Percentiles rank a stretch among this genome's conserved stretches.
These are phyloP conservation scores for Channa striata DNA, from an alignment of 2,797 vertebrate genomes.

Conservation along the genomic window DNA sequence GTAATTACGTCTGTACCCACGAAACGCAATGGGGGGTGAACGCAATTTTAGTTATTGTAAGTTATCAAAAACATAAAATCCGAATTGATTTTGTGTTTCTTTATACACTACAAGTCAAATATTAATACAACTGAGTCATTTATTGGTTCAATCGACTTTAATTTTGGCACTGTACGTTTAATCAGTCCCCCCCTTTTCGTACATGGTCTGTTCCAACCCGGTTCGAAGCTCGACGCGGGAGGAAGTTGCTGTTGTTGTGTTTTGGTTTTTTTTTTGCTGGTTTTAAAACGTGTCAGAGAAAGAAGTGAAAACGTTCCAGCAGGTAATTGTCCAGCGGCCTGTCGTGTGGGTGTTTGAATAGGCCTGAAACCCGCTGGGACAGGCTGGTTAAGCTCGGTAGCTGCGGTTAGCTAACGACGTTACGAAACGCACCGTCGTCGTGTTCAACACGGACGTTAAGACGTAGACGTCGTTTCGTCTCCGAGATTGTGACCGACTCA, in stretches of 20 bases:
- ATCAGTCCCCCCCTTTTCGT: accelerated
- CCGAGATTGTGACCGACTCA: accelerated
- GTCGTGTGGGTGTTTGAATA: accelerated
- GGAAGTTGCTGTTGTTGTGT: constrained; percentile 31
- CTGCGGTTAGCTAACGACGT: constrained; percentile 15
- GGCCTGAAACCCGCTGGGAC: accelerated
- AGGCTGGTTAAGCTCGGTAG: neutral
- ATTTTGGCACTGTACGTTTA: too few relatives aligned
- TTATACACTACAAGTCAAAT: too few relatives aligned
- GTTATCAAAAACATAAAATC: too few relatives aligned
- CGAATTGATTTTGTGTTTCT: too few relatives aligned
- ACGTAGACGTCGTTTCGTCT: too few relatives aligned
- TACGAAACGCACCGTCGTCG: neutral
- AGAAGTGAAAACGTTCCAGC: neutral
- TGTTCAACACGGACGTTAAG: constrained; percentile 1
- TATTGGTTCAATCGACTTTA: too few relatives aligned
- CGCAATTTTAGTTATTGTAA: too few relatives aligned
- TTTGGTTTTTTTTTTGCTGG: too few relatives aligned
- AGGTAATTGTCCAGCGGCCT: constrained; percentile 5
- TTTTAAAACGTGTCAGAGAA: neutral
- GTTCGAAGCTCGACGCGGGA: constrained; percentile 81
- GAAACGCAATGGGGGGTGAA: too few relatives aligned
- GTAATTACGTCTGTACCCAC: too few relatives aligned
- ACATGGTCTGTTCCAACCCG: constrained; percentile 58
- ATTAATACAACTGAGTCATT: too few relatives aligned